These are phyloP conservation scores for Hylaea fasciaria DNA, from an alignment of 2,888 invertebrate species.

Conservation along the genomic window DNA sequence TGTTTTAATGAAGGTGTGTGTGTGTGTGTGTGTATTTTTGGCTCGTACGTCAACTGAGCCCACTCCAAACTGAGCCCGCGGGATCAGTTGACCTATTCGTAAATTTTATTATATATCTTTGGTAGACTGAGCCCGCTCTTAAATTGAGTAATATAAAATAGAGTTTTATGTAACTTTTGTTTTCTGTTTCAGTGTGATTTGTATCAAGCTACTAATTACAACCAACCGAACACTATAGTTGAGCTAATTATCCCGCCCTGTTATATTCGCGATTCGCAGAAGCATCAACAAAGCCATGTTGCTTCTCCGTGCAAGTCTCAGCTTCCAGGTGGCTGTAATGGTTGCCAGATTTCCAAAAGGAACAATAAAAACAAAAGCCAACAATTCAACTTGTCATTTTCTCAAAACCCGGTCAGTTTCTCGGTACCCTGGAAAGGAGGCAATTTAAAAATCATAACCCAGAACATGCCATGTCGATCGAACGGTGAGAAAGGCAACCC, in stretches of 20 bases:
- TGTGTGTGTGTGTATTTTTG: too few relatives aligned
- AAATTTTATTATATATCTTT: too few relatives aligned
- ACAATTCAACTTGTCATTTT: conserved; percentile 12
- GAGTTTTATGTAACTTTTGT: not conserved
- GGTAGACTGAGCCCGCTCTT: too few relatives aligned
- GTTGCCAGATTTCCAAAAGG: conserved; percentile 17
- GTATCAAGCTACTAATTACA: conserved; percentile 11
- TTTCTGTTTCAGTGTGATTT: conserved; percentile 31
- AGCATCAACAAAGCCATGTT: not conserved
- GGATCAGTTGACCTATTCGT: too few relatives aligned
- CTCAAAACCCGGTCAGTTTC: conserved; percentile 33
- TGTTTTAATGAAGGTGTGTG: too few relatives aligned
- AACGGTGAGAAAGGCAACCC: conserved; percentile 16
- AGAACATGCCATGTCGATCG: not conserved
- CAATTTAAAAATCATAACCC: conserved; percentile 47
- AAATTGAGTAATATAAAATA: too few relatives aligned
- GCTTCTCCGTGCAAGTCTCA: conserved; percentile 19
- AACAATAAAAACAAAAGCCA: conserved; percentile 23
- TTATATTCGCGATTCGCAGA: conserved; percentile 3
- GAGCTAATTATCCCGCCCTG: conserved; percentile 24
- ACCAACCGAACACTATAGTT: conserved; percentile 8
- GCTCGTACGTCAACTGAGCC: too few relatives aligned
- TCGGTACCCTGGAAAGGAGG: conserved; percentile 42
- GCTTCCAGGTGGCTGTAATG: conserved; percentile 30
- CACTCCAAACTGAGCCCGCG: too few relatives aligned